Conservation (phyloP, 1,140 invertebrate genomes). For the Diabrotica virgifera region DNA sequence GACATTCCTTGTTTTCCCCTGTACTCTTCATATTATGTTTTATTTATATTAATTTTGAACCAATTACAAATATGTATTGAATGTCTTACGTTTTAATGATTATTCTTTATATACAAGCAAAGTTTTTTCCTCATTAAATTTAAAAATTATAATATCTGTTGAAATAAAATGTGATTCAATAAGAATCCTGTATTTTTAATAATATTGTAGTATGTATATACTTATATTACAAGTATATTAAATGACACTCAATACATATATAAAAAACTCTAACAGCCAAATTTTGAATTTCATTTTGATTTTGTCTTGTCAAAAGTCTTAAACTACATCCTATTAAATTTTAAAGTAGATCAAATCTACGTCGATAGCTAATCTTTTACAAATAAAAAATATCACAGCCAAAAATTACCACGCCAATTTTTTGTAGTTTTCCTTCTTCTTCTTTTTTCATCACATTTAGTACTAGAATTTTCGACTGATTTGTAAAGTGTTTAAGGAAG, state of each 20-base stretch:
- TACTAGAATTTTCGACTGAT: constrained; percentile 13
- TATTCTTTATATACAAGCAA: too few relatives aligned
- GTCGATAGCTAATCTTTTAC: constrained; percentile 7
- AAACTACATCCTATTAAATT: constrained; percentile 8
- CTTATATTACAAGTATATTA: too few relatives aligned
- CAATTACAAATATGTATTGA: too few relatives aligned
- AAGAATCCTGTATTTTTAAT: too few relatives aligned
- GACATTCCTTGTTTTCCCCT: too few relatives aligned
- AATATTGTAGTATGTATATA: too few relatives aligned
- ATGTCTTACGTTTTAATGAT: too few relatives aligned
- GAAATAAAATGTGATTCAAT: too few relatives aligned
- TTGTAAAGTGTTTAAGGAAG: constrained; percentile 23
- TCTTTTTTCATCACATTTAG: constrained; percentile 9
- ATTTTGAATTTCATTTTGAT: constrained; percentile 9
- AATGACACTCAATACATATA: background rate
- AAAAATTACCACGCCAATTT: constrained; percentile 20
- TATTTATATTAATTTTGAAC: too few relatives aligned
- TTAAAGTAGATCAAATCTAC: constrained; percentile 18
- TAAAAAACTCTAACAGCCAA: background rate
- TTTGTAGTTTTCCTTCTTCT: background rate
- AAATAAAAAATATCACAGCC: constrained; percentile 20
- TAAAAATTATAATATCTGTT: too few relatives aligned
- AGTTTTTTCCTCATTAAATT: too few relatives aligned
- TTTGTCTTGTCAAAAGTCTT: background rate
- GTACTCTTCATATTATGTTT: too few relatives aligned